A percentile compares a stretch with the other conserved stretches of the same genome.
phyloP scores from a whole-genome alignment of 2,113 vertebrate species.

The Spheniscus mendiculus region DNA sequence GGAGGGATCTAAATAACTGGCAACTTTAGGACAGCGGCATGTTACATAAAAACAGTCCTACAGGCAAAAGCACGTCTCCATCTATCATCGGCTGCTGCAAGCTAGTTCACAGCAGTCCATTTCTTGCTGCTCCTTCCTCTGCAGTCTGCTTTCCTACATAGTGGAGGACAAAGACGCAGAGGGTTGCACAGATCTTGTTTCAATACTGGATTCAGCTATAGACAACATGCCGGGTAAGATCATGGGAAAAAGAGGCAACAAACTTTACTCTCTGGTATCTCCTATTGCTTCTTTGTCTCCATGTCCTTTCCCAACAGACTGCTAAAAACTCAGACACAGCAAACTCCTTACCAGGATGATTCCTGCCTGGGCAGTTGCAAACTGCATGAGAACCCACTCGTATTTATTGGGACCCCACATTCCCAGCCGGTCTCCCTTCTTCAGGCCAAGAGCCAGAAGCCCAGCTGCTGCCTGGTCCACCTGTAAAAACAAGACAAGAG shows the following conservation, averaged over 20 bases:
- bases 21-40: background rate
- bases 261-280: background rate
- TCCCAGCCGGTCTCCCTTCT: constrained; percentile 87
- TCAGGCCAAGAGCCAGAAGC: constrained; percentile 87
- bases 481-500: constrained; percentile 66
- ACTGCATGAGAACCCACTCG: constrained; percentile 89
- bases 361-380: constrained; percentile 91
- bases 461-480: constrained; percentile 89
- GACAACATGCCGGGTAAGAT: background rate
- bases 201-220: background rate
- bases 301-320: background rate
- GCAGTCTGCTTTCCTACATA: background rate
- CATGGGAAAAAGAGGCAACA: background rate
- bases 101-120: background rate
- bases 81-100: background rate
- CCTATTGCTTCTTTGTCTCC: background rate
- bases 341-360: constrained; percentile 87
- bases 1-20: background rate
- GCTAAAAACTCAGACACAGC: background rate
- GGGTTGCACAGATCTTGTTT: background rate
- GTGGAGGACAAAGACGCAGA: background rate
- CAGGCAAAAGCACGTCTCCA: background rate
- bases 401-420: constrained; percentile 95
- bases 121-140: background rate
- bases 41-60: background rate